Evolutionary conservation across 1,140 invertebrate species (phyloP).

Genomic region (Coenobita brevimanus): DNA sequence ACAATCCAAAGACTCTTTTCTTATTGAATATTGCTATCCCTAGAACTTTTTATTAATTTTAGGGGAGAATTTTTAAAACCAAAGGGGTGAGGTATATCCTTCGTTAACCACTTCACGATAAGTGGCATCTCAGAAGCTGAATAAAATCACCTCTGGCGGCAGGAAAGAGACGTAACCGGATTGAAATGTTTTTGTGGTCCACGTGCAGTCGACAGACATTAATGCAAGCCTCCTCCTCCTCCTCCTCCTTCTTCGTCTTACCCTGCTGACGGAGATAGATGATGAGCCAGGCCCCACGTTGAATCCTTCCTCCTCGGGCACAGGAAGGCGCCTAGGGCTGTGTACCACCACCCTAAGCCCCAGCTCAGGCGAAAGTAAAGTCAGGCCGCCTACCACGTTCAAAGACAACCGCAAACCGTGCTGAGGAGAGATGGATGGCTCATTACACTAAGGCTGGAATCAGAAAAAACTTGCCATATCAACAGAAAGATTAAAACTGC

Average conservation of each 20-base stretch:
- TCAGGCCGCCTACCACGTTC: constrained; percentile 71
- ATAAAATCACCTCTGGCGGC: too few species aligned
- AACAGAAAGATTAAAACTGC: too few species aligned
- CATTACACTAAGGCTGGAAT: too few species aligned
- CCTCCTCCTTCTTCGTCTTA: not conserved
- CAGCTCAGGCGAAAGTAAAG: constrained; percentile 70
- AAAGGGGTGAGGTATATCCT: not conserved
- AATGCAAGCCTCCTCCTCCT: too few species aligned
- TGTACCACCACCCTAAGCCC: constrained; percentile 73
- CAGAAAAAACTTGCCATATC: too few species aligned
- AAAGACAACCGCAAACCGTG: constrained; percentile 72
- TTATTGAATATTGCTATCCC: too few species aligned
- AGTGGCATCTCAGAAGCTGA: too few species aligned
- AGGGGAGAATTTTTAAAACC: constrained; percentile 2
- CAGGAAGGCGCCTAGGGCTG: constrained; percentile 71
- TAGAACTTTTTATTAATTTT: not conserved
- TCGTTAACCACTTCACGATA: not conserved
- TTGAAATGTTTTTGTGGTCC: too few species aligned
- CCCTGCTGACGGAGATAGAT: constrained; percentile 70
- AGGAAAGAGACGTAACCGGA: too few species aligned
- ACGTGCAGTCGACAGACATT: too few species aligned
- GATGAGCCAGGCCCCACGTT: constrained; percentile 72
- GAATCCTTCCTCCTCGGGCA: constrained; percentile 74
- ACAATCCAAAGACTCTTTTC: too few species aligned
- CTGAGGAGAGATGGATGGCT: not conserved